A percentile compares a stretch with the other conserved stretches of the same genome.
Conservation (phyloP, 2,888 invertebrate genomes). For the Lamellibrachia satsuma region DNA sequence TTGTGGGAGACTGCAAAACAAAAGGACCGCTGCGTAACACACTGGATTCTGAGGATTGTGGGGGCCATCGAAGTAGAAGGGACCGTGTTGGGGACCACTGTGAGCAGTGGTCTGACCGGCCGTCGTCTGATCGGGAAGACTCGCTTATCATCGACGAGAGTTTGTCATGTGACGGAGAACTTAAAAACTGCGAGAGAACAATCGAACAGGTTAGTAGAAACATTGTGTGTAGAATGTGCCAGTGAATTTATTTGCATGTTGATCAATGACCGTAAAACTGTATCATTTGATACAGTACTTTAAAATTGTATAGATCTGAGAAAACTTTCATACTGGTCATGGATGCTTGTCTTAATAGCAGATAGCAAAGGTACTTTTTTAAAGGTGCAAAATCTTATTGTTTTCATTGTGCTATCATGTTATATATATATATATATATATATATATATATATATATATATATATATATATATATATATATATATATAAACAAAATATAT, state of each 20-base stretch:
- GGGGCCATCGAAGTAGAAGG: background rate
- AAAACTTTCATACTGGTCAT: background rate
- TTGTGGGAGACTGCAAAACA: background rate
- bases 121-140: background rate
- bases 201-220: background rate
- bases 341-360: background rate
- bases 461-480: too few relatives aligned
- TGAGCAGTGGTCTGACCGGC: background rate
- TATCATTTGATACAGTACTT: background rate
- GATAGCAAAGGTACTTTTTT: too few relatives aligned
- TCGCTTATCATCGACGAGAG: slow-evolving; percentile 17
- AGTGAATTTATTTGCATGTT: background rate
- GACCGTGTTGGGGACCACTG: background rate
- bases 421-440: too few relatives aligned
- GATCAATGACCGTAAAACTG: background rate
- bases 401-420: too few relatives aligned
- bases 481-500: too few relatives aligned
- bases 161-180: background rate
- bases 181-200: background rate
- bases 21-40: background rate
- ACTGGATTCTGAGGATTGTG: background rate
- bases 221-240: background rate
- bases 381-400: too few relatives aligned
- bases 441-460: too few relatives aligned
- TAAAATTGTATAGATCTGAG: background rate